These are phyloP conservation scores for Dryas iulia DNA, from an alignment of 1,140 invertebrate species.

Conservation along the genomic window DNA sequence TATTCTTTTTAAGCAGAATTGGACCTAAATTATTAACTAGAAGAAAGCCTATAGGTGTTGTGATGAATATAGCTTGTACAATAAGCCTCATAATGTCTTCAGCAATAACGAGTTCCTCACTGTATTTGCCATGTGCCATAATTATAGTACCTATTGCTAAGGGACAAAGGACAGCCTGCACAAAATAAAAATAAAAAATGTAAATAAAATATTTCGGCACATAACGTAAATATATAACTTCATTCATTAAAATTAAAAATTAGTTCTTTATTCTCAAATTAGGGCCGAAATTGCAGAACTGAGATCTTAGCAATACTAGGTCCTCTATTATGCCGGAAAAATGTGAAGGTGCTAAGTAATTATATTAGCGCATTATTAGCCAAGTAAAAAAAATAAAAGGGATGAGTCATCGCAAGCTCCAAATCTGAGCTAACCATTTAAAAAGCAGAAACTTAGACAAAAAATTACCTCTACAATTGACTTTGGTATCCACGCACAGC, in stretches of 20 bases:
- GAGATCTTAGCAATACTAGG: no score
- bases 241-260: no score
- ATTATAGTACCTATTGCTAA: conserved; percentile 47
- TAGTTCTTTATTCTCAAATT: no score
- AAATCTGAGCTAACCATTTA: neutral
- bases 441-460: neutral
- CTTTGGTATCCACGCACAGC: conserved; percentile 65
- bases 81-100: conserved; percentile 52
- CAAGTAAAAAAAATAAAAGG: no score
- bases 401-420: no score
- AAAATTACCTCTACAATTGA: conserved; percentile 64
- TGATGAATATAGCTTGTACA: conserved; percentile 63
- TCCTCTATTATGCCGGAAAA: no score
- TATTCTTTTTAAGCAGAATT: conserved; percentile 40
- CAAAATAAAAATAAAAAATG: conserved; percentile 22
- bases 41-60: conserved; percentile 62
- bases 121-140: conserved; percentile 26
- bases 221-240: no score
- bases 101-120: conserved; percentile 46
- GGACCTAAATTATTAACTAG: conserved; percentile 61
- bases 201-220: neutral
- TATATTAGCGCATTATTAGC: no score
- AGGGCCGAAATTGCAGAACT: no score
- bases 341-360: no score
- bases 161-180: conserved; percentile 64